These are phyloP conservation scores for Trisateles emortualis DNA, from an alignment of 2,888 invertebrate species.

Conservation along the genomic window DNA sequence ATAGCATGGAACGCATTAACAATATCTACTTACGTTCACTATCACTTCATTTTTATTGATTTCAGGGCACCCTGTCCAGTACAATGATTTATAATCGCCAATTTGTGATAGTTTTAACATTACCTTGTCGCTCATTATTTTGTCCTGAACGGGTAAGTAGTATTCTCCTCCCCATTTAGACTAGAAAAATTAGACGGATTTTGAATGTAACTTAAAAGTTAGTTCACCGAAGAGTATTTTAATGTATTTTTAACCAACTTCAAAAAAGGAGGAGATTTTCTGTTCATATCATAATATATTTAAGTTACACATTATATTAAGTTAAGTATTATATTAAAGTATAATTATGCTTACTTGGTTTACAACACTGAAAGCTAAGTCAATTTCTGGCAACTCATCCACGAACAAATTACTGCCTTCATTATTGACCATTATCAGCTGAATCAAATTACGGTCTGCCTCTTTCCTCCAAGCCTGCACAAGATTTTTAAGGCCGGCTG, in stretches of 20 bases:
- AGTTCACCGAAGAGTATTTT: no score
- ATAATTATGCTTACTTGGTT: conserved; percentile 49
- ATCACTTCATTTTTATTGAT: conserved; percentile 16
- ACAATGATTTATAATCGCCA: conserved; percentile 26
- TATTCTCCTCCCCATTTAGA: conserved; percentile 53
- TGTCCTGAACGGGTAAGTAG: conserved; percentile 40
- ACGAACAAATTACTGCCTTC: conserved; percentile 48
- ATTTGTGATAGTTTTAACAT: conserved; percentile 43
- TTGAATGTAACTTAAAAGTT: no score
- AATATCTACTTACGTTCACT: conserved; percentile 25
- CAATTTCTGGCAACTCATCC: conserved; percentile 54
- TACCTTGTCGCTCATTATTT: conserved; percentile 24
- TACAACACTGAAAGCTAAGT: conserved; percentile 56
- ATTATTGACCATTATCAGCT: conserved; percentile 56
- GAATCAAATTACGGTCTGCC: conserved; percentile 49
- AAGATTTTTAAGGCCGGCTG: conserved; percentile 34
- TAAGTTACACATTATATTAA: no score
- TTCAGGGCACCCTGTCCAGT: conserved; percentile 23
- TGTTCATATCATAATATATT: no score
- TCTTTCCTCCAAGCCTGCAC: conserved; percentile 56
- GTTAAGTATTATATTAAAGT: no score
- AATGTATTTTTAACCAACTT: no score
- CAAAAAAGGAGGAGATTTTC: no score
- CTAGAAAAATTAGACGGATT: conserved; percentile 30
- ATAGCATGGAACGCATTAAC: no score